Evolutionary conservation across 2,797 vertebrate species (phyloP).

Genomic region (Spheniscus humboldti): DNA sequence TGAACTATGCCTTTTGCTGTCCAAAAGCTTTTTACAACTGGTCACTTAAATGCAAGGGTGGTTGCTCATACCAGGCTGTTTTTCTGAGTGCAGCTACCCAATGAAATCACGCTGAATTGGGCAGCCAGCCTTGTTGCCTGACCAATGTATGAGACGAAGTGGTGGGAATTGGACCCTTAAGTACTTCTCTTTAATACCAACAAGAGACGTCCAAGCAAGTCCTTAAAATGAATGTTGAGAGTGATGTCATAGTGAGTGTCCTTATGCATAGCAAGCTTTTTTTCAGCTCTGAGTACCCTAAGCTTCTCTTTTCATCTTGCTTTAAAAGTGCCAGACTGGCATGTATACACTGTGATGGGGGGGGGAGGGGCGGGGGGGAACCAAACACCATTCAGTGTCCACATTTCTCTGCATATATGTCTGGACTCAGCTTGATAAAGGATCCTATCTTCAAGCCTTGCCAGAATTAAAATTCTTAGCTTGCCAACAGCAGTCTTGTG

Average conservation of each 20-base stretch:
- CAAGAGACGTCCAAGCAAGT: neutral
- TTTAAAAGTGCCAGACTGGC: neutral
- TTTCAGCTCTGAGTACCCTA: neutral
- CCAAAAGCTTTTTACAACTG: neutral
- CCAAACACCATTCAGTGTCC: neutral
- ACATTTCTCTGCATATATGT: neutral
- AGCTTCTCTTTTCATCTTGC: neutral
- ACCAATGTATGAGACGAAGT: neutral
- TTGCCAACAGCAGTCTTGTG: neutral
- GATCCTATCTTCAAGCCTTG: neutral
- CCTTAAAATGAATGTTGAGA: neutral
- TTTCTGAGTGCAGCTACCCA: neutral
- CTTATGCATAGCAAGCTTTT: neutral
- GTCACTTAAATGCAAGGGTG: neutral
- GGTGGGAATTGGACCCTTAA: neutral
- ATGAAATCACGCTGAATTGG: neutral
- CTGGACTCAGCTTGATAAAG: neutral
- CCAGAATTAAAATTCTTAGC: neutral
- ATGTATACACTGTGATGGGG: neutral
- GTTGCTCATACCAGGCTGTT: neutral
- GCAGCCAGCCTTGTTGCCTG: neutral
- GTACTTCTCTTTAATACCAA: neutral
- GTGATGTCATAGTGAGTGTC: neutral
- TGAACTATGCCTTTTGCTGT: neutral
- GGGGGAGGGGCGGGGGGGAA: no score